phyloP scores from a whole-genome alignment of 2,888 invertebrate genomes.

The Amphipoea lucens region DNA sequence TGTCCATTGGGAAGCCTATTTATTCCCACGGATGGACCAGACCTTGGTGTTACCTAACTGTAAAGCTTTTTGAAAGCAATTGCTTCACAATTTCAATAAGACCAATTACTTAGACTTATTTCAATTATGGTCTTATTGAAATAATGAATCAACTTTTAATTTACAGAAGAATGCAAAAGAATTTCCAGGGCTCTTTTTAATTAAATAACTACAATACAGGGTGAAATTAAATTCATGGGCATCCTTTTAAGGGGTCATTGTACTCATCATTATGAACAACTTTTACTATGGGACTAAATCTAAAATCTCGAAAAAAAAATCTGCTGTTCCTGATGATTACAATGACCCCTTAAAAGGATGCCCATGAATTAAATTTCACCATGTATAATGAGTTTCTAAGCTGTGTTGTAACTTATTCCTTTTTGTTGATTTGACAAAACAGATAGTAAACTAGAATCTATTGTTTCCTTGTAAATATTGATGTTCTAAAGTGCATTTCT shows the following conservation, averaged over 20 bases:
- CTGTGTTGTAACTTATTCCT: neutral
- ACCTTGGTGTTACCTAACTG: neutral
- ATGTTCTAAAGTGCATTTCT: neutral
- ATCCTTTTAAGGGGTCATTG: no score
- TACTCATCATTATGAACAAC: neutral
- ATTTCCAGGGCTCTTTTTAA: neutral
- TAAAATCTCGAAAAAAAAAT: no score
- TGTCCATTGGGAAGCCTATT: neutral
- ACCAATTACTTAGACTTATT: no score
- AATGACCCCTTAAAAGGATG: no score
- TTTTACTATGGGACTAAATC: no score
- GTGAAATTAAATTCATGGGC: no score
- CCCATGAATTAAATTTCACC: no score
- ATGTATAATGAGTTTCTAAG: neutral
- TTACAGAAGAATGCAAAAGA: neutral
- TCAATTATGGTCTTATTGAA: no score
- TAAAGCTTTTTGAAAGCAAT: neutral
- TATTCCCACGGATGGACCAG: no score
- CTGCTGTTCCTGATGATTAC: no score
- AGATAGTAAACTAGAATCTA: neutral
- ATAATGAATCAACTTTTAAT: neutral
- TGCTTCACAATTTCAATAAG: neutral
- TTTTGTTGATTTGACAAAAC: neutral
- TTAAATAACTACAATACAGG: neutral
- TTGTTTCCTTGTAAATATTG: neutral